Base-by-base conservation (phyloP, 2,888 invertebrate genomes). In the Leptogaster cylindrica region DNA sequence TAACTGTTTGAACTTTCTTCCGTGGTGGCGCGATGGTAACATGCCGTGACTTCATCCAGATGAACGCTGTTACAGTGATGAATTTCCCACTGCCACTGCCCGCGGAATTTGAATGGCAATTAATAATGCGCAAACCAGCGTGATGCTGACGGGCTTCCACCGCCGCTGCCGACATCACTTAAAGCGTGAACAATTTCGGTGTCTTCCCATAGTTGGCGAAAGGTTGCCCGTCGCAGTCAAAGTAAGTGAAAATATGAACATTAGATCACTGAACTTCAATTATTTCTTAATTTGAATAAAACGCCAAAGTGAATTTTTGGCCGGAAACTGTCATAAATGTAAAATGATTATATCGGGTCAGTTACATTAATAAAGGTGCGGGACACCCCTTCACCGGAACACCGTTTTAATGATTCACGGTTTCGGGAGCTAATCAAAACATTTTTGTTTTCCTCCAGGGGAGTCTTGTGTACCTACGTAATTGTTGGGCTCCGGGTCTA, bases 281-380 rank as follows among this genome's bases (percentile, higher is more conserved):
- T 64, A 64, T 44, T 64, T 16, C 48, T 14, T 28, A 64, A 64
- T 64, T 64, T 64, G 48, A 64, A 64, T 64, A 48, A 64, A 23
- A 65, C 25, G 16, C 33, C 20, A 27, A 39, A 51, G 65, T 39
- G 33, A 50, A 50, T 65, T 48, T 25, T 50, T n/a, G n/a, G 20
- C 65, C 65, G 65, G 65, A 65, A 65, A 65, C 51, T 50, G 65
- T 65, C 65, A 65, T 65, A 65, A 65, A 65, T 51, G 50, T n/a
- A 36, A 36, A 25, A 18, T 50, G 36, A 65, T 65, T 65, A 65
- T 65, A 51, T 39, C n/a, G n/a, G 65, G 65, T 65, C 65, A 65
- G 50, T 50, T 65, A 65, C 65, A 50, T n/a, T 36, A 51, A 39
- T 18, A 18, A 50, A 36, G 46, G 16, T 27, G 28, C 18, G 28